Percentiles rank a stretch among this genome's conserved stretches.
These are phyloP conservation scores for Apodemus agrarius DNA, from an alignment of 2,797 vertebrate species.

Conservation along the genomic window DNA sequence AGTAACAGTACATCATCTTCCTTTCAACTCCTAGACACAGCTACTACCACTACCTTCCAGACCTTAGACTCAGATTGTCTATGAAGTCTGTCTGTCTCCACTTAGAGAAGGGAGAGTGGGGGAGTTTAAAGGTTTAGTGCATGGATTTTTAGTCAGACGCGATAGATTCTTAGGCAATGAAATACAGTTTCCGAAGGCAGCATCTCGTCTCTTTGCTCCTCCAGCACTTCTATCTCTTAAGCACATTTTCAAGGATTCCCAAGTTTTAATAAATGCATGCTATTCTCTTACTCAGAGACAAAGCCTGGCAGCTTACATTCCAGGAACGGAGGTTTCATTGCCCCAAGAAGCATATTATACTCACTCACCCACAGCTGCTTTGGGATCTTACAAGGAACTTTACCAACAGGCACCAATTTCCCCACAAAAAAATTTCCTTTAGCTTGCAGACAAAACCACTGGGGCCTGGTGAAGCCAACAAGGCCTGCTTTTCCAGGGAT, in stretches of 20 bases:
- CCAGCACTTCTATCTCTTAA: background rate
- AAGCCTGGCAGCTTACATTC: background rate
- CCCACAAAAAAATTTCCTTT: background rate
- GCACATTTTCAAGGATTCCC: background rate
- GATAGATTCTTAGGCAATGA: slow-evolving; percentile 19
- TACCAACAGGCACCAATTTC: background rate
- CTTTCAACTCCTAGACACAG: background rate
- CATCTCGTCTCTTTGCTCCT: background rate
- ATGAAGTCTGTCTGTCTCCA: background rate
- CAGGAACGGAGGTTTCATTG: background rate
- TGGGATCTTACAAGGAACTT: background rate
- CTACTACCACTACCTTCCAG: background rate
- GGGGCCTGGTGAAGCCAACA: background rate
- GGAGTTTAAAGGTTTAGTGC: background rate
- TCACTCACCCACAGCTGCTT: background rate
- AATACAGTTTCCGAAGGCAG: background rate
- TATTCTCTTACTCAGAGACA: background rate
- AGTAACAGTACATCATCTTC: background rate
- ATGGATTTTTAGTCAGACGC: background rate
- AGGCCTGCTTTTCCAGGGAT: background rate
- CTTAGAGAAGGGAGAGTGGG: background rate
- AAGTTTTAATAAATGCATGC: background rate
- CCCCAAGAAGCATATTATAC: background rate
- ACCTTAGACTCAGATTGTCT: background rate
- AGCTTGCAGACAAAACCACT: background rate